phyloP scores from a whole-genome alignment of 2,888 invertebrate genomes.

The Pterostichus niger region DNA sequence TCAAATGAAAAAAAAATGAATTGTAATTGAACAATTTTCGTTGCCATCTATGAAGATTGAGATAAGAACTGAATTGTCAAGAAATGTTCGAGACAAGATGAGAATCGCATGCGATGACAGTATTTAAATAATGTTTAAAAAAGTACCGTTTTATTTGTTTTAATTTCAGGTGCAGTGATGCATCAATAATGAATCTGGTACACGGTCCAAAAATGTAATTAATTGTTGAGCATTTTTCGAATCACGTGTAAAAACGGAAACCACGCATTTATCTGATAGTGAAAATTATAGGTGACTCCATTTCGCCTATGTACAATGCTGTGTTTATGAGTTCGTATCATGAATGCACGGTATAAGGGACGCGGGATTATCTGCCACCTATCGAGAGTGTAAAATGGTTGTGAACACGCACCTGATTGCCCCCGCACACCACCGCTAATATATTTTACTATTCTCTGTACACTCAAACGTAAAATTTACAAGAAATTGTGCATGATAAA shows the following conservation, averaged over 20 bases:
- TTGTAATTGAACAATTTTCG: no score
- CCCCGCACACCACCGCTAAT: no score
- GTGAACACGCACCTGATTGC: slow-evolving; percentile 15
- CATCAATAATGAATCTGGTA: slow-evolving; percentile 6
- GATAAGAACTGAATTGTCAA: no score
- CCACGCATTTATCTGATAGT: slow-evolving; percentile 31
- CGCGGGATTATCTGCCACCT: not conserved
- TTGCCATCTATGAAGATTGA: no score
- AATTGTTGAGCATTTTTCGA: slow-evolving; percentile 4
- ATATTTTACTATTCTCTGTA: no score
- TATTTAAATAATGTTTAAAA: no score
- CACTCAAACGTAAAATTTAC: no score
- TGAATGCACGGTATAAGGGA: slow-evolving; percentile 11
- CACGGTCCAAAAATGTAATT: slow-evolving; percentile 25
- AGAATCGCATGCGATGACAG: no score
- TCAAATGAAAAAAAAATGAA: no score
- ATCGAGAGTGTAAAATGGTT: slow-evolving; percentile 29
- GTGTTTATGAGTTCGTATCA: slow-evolving; percentile 22
- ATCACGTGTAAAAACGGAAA: slow-evolving; percentile 41
- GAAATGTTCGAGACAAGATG: no score
- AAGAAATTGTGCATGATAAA: no score
- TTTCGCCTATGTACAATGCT: slow-evolving; percentile 18
- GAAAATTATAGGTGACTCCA: slow-evolving; percentile 31
- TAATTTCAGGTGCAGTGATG: not conserved
- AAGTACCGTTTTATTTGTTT: no score